Conservation (phyloP, 2,797 vertebrate genomes). For the Trematomus bernacchii region DNA sequence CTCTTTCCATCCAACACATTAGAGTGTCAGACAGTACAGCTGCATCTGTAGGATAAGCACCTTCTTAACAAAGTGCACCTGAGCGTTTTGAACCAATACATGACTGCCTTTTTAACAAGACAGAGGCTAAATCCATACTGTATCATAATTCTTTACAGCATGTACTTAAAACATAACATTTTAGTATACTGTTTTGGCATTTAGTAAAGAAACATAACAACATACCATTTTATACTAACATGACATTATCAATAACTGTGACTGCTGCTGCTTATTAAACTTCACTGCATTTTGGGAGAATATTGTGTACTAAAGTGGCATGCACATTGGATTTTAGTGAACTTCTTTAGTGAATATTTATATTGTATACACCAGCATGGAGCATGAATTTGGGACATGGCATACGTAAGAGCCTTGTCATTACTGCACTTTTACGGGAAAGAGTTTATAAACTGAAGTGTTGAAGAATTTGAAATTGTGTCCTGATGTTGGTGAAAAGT, state of each 20-base stretch:
- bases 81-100: not conserved
- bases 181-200: not conserved
- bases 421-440: too few relatives aligned
- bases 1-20: slow-evolving; percentile 26
- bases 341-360: not conserved
- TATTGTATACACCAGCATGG: not conserved
- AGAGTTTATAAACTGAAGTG: too few relatives aligned
- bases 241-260: not conserved
- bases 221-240: not conserved
- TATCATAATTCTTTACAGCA: not conserved
- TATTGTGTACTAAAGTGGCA: too few relatives aligned
- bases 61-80: slow-evolving; percentile 2
- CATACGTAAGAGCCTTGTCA: not conserved
- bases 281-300: too few relatives aligned
- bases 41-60: slow-evolving; percentile 8
- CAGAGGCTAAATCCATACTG: too few relatives aligned
- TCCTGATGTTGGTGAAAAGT: too few relatives aligned
- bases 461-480: too few relatives aligned
- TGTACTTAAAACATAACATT: not conserved
- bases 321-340: not conserved
- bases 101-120: too few relatives aligned
- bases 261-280: not conserved
- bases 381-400: not conserved
- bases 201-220: not conserved
- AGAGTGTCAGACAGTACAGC: not conserved